Evolutionary conservation across 1,140 invertebrate species (phyloP).

Genomic region (Caenorhabditis brenneri): DNA sequence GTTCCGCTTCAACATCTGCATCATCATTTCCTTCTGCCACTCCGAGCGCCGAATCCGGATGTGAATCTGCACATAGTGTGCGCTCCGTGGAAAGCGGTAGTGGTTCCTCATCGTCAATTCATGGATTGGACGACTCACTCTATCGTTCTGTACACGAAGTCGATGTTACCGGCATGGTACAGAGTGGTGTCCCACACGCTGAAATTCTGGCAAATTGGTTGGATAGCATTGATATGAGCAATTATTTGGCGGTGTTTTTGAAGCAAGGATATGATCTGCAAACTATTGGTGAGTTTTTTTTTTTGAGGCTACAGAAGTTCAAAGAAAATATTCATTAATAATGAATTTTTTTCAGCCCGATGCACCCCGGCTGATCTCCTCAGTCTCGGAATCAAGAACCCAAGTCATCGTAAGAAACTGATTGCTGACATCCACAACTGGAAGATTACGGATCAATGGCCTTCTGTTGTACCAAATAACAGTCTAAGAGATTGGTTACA

Average conservation of each 20-base stretch:
- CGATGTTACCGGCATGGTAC: conserved; percentile 75
- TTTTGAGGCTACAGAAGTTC: no score
- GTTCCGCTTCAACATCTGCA: conserved; percentile 9
- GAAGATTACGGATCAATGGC: conserved; percentile 83
- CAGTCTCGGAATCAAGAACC: conserved; percentile 90
- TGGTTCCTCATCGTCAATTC: conserved; percentile 76
- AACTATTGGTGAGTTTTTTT: conserved; percentile 78
- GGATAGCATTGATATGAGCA: conserved; percentile 90
- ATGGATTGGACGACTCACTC: conserved; percentile 71
- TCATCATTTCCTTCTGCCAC: neutral
- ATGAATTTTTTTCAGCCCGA: conserved; percentile 73
- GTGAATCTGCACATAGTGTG: neutral
- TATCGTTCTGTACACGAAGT: conserved; percentile 65
- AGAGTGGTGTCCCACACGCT: conserved; percentile 77
- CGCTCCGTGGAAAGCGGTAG: conserved; percentile 59
- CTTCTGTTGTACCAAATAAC: conserved; percentile 49
- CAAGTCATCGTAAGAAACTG: conserved; percentile 90
- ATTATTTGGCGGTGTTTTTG: conserved; percentile 91
- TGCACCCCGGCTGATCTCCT: conserved; percentile 93
- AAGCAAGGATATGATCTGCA: conserved; percentile 95
- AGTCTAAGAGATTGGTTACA: conserved; percentile 59
- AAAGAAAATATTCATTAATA: no score
- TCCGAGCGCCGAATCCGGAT: neutral
- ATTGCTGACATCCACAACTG: conserved; percentile 94
- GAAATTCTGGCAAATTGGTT: conserved; percentile 93